Base-by-base conservation (phyloP, 2,797 vertebrate genomes). In the Parambassis ranga region DNA sequence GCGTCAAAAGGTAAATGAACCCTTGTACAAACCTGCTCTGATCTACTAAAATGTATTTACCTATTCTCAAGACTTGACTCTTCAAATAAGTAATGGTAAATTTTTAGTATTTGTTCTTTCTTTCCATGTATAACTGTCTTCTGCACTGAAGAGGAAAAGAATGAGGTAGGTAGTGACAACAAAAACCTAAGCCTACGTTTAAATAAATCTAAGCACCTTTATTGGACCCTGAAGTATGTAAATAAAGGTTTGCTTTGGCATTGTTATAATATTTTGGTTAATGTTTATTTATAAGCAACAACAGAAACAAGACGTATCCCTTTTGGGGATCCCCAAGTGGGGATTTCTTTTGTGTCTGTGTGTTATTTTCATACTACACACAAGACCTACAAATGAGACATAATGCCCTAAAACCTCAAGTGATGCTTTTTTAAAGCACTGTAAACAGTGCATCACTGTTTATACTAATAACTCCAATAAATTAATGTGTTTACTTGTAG, bases 1-100 rank as follows among this genome's bases (percentile, higher is more conserved):
- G 96, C 94, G 79, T 96, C 96, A 51, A 98, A 98, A 94, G 98
- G 97, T 99, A 94, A 61, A 1, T 66, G 0, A 49, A 24, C 26
- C 15, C 9, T 26, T 42, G 1, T 42, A 2, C 11, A 0, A 2
- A 38, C 3, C 2, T 37, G 9, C 9, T 56, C 3, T 56, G 7
- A 33, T 15, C 3, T 7, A 5, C 1, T 23, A 15, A n/a, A 31
- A 39, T 32, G 37, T 23, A 26, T 7, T 14, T 1, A n/a, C 1
- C 10, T 22, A 1, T 35, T 57, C 0, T 5, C 16, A 31, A 33
- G 9, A 50, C 2, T 3, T 50, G 3, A 7, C 33, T 50, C 2
- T 19, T 20, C 8, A 46, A 4, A 27, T 50, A 31, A n/a, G 22
- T 38, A 1, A 20, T 19, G 0, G 1, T 11, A 38, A 49, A 58